These are phyloP conservation scores for Belgica antarctica DNA, from an alignment of 2,888 invertebrate species.

Conservation along the genomic window DNA sequence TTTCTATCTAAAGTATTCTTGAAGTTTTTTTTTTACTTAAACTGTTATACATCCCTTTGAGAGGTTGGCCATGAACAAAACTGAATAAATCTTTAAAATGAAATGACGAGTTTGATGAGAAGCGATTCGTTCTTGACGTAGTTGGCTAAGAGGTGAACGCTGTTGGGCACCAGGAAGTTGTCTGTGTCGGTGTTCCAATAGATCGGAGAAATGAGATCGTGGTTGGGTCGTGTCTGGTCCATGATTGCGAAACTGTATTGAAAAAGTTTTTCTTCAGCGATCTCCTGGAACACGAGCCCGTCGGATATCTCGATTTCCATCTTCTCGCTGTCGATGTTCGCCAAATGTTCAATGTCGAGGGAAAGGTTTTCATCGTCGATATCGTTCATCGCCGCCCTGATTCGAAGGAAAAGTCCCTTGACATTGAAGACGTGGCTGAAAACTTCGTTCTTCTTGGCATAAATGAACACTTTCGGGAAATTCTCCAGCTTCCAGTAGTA, in stretches of 20 bases:
- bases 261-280: constrained; percentile 34
- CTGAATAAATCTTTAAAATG: not conserved
- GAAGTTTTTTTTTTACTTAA: not conserved
- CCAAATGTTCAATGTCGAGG: constrained; percentile 36
- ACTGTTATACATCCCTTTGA: not conserved
- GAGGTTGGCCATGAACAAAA: not conserved
- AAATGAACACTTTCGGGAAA: constrained; percentile 7
- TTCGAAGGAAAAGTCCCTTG: constrained; percentile 32
- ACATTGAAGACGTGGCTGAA: constrained; percentile 41
- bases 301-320: constrained; percentile 34
- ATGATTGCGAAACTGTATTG: constrained; percentile 32
- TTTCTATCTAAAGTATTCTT: not conserved
- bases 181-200: constrained; percentile 38
- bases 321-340: constrained; percentile 23
- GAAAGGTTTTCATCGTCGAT: constrained; percentile 5
- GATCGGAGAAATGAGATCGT: constrained; percentile 32
- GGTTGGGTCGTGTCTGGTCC: constrained; percentile 19
- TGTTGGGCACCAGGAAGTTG: constrained; percentile 22
- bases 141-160: constrained; percentile 25
- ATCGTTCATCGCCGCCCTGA: not conserved
- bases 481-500: constrained; percentile 41
- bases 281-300: constrained; percentile 36
- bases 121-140: constrained; percentile 36
- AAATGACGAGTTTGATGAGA: constrained; percentile 22
- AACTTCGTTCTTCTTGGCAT: constrained; percentile 31